Conservation (phyloP, 2,888 invertebrate species). For the Drosophila kambysellisi region DNA sequence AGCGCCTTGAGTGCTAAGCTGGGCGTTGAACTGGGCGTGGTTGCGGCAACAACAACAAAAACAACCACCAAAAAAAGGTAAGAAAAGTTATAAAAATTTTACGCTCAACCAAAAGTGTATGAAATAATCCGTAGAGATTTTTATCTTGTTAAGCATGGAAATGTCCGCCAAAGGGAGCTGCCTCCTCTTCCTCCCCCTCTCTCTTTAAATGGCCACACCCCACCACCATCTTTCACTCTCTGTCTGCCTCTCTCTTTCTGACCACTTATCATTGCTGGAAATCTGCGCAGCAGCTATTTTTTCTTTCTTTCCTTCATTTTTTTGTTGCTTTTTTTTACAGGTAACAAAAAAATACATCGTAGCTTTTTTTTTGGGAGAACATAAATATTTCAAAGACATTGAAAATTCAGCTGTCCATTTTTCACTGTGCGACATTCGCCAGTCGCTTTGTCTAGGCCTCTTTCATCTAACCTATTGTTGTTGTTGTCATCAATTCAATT, state of each 20-base stretch:
- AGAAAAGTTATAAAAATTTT: slow-evolving; percentile 71
- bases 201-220: not conserved
- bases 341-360: slow-evolving; percentile 34
- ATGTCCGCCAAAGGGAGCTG: slow-evolving; percentile 54
- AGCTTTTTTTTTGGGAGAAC: slow-evolving; percentile 2
- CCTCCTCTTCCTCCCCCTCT: slow-evolving; percentile 21
- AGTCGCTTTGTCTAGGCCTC: slow-evolving; percentile 50
- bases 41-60: slow-evolving; percentile 17
- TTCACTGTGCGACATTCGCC: not conserved
- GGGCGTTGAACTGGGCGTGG: slow-evolving; percentile 65
- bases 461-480: slow-evolving; percentile 50
- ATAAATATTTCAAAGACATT: slow-evolving; percentile 68
- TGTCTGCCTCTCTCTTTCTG: slow-evolving; percentile 29
- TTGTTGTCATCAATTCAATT: slow-evolving; percentile 74
- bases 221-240: slow-evolving; percentile 13
- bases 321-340: slow-evolving; percentile 28
- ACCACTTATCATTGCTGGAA: slow-evolving; percentile 50
- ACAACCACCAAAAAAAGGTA: slow-evolving; percentile 48
- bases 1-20: slow-evolving; percentile 68
- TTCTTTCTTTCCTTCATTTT: slow-evolving; percentile 12
- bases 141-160: slow-evolving; percentile 79
- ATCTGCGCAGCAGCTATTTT: slow-evolving; percentile 61
- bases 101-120: slow-evolving; percentile 66
- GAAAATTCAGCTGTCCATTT: slow-evolving; percentile 43
- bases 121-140: slow-evolving; percentile 79